Evolutionary conservation across 1,140 invertebrate species (phyloP), one percentile per base, ranked within the genome.

Genomic region (Drosophila grimshawi): DNA sequence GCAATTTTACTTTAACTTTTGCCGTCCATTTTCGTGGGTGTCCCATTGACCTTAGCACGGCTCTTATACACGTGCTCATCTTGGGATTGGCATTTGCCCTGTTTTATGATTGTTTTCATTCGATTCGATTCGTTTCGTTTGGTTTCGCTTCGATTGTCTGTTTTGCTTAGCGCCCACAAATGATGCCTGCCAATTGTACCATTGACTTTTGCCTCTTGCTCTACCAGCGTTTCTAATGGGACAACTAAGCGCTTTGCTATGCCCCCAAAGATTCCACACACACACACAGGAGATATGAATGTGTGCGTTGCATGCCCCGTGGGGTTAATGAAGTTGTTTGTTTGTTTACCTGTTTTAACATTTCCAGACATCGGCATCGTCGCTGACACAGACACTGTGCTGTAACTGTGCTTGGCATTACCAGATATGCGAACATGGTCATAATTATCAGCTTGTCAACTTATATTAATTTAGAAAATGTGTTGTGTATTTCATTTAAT

Each of bases 281-380:
- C 43, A 66, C 32, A 67, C 39, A 48, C 7, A 51, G 30, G 6
- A 35, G 10, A 32, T 46, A 41, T 68, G 30, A 55, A n/a, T 35
- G n/a, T 69, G 63, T 76, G 61, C 62, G 29, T 59, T 72, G 55
- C 64, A 73, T 82, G 85, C 77, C 83, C 80, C 78, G 55, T 80
- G 80, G 85, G 85, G 80, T 80, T 80, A 88, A 88, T 88, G 80
- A 89, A 88, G 85, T 88, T 88, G 80, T 88, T 88, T 88, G 81
- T 85, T 85, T 83, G 82, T 82, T 88, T 88, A 66, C 78, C 68
- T 80, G 78, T 75, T 62, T 57, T 32, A n/a, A 43, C 37, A 56
- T 62, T 65, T 46, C 55, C 55, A 76, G 61, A 57, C 56, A 57
- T 45, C 61, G 30, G 33, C 61, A 33, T 43, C 10, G 39, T n/a